Evolutionary conservation across 2,888 invertebrate species (phyloP).

Genomic region (Myopa testacea): DNA sequence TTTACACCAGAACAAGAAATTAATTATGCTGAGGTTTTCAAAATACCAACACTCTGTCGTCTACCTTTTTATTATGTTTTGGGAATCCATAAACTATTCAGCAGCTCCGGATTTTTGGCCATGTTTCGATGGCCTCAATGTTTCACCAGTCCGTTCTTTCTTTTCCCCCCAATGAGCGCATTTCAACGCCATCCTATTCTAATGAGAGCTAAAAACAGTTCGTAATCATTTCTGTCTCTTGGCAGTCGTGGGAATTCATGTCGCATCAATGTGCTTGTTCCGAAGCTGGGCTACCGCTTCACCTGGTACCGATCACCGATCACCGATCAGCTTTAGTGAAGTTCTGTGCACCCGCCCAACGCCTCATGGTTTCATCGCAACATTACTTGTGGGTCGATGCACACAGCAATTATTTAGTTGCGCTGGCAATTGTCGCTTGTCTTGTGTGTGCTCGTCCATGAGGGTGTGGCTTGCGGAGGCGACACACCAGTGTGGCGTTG

Average conservation of each 20-base stretch:
- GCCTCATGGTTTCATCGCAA: neutral
- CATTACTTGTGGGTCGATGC: slow-evolving; percentile 5
- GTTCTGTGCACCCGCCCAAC: slow-evolving; percentile 41
- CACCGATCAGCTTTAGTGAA: slow-evolving; percentile 59
- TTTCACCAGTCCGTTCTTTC: neutral
- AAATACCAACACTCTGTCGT: no score
- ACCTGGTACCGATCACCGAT: slow-evolving; percentile 31
- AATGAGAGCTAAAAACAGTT: slow-evolving; percentile 36
- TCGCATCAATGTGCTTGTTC: slow-evolving; percentile 42
- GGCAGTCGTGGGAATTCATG: slow-evolving; percentile 37
- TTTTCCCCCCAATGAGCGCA: neutral
- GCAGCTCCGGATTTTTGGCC: no score
- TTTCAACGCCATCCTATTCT: no score
- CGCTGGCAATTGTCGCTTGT: slow-evolving; percentile 36
- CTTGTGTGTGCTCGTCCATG: neutral
- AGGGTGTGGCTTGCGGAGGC: neutral
- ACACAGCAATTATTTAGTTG: slow-evolving; percentile 42
- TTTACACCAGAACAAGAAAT: no score
- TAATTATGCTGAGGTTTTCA: no score
- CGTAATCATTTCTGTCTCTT: slow-evolving; percentile 54
- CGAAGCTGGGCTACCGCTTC: slow-evolving; percentile 12
- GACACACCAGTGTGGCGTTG: slow-evolving; percentile 16
- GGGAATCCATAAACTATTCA: no score
- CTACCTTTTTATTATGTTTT: no score
- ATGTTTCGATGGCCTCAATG: no score